Base-by-base conservation (phyloP, 2,888 invertebrate genomes). In the Hirtodrosophila alboralis region DNA sequence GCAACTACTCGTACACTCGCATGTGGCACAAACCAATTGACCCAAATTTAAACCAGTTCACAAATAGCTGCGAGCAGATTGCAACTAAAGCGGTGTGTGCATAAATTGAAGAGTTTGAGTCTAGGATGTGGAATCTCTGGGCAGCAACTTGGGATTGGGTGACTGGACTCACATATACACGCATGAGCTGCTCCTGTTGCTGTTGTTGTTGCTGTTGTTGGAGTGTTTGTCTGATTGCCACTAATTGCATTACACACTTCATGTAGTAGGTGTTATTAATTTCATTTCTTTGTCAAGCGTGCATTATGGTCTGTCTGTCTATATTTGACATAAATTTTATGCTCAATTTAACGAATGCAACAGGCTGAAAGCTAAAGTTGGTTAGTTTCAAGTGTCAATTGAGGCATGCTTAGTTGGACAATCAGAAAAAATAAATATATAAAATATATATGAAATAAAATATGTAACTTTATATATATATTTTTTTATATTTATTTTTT, bases 1-100 rank as follows among this genome's bases (percentile, higher is more conserved):
- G n/a, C n/a, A n/a, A n/a, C n/a, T n/a, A n/a, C n/a, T n/a, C n/a
- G n/a, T n/a, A 33, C 28, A 47, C 21, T 54, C 43, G 47, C 26
- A 73, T 80, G 78, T 70, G 86, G 70, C 81, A 56, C 76, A 65
- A 77, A 71, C 84, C 84, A 84, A 83, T 83, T 77, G 83, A 84
- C 83, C 86, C 81, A 75, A 83, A 84, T 84, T 75, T 81, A 86
- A 86, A 77, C 68, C 67, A 63, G 72, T 69, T 69, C 75, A 79
- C 75, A 77, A 77, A 77, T 75, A 76, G 81, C 83, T 86, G 75
- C 75, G 59, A 72, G 84, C 77, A 64, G 57, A 65, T 70, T 65
- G 62, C 72, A 84, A 64, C 69, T 60, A 60, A 45, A 54, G 44
- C 61, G 57, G 37, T 12, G 12, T 16, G 53, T 8, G 33, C 18